These are phyloP conservation scores for Teleogryllus occipitalis DNA, from an alignment of 1,140 invertebrate species.

Conservation along the genomic window DNA sequence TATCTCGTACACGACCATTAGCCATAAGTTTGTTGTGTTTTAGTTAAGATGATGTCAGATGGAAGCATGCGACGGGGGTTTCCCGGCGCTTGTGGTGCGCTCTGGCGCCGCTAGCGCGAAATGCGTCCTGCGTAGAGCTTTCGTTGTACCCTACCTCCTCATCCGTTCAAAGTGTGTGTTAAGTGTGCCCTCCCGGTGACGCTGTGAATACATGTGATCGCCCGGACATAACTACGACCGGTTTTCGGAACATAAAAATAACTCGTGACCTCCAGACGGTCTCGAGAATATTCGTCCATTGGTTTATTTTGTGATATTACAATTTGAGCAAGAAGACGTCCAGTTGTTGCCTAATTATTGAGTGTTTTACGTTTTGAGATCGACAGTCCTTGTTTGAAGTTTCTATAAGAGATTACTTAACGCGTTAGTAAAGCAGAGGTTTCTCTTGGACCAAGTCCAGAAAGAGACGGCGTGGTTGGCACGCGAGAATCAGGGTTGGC, in stretches of 20 bases:
- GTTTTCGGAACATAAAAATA: neutral
- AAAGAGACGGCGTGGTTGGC: neutral
- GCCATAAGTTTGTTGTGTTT: neutral
- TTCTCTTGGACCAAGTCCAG: neutral
- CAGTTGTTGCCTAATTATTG: neutral
- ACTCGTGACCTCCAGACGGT: neutral
- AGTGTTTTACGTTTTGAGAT: neutral
- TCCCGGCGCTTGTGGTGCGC: neutral
- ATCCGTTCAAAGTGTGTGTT: neutral
- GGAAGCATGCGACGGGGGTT: neutral
- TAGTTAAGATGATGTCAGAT: neutral
- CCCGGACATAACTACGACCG: neutral
- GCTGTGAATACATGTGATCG: neutral
- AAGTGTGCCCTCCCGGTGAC: neutral
- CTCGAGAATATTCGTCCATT: neutral
- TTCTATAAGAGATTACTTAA: neutral
- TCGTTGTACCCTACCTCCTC: neutral
- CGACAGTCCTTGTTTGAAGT: neutral
- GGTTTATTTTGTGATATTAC: neutral
- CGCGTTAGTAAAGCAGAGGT: no score
- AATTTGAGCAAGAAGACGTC: neutral
- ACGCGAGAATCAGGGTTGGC: neutral
- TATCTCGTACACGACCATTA: neutral
- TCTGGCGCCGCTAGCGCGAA: neutral
- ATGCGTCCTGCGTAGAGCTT: neutral